Evolutionary conservation across 2,113 vertebrate species (phyloP).

Genomic region (Oenanthe melanoleuca): DNA sequence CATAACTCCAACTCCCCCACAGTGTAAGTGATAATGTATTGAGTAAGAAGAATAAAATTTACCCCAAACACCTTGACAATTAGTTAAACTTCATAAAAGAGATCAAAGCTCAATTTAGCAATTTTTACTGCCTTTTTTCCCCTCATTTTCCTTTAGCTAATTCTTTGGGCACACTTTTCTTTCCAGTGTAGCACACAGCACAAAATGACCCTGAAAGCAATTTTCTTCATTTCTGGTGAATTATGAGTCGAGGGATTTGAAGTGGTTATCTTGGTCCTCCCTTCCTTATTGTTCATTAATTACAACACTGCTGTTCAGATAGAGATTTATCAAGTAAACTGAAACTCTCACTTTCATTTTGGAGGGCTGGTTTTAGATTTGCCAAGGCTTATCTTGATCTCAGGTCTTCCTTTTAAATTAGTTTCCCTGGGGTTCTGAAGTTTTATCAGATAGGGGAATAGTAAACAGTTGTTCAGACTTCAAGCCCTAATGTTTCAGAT

Average conservation of each 20-base stretch:
- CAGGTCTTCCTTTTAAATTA: conserved; percentile 29
- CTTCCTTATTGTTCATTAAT: conserved; percentile 22
- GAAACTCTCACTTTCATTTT: not conserved
- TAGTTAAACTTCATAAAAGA: not conserved
- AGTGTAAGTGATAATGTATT: not conserved
- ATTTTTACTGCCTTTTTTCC: not conserved
- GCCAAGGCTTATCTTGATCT: not conserved
- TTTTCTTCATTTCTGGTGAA: not conserved
- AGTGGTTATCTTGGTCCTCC: not conserved
- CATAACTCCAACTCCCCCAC: not conserved
- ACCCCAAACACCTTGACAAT: not conserved
- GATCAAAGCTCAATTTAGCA: not conserved
- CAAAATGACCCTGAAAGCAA: not conserved
- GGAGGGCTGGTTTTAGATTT: conserved; percentile 6
- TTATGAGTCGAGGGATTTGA: not conserved
- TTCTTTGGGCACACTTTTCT: not conserved
- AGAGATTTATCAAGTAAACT: not conserved
- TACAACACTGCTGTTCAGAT: not conserved
- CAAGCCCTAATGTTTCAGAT: conserved; percentile 34
- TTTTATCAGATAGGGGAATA: conserved; percentile 35
- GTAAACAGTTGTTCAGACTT: conserved; percentile 34
- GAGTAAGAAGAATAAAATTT: not conserved
- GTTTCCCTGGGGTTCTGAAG: not conserved
- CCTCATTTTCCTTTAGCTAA: not conserved
- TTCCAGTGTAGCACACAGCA: not conserved